phyloP scores from a whole-genome alignment of 2,113 vertebrate species.

The Corvus cornix region DNA sequence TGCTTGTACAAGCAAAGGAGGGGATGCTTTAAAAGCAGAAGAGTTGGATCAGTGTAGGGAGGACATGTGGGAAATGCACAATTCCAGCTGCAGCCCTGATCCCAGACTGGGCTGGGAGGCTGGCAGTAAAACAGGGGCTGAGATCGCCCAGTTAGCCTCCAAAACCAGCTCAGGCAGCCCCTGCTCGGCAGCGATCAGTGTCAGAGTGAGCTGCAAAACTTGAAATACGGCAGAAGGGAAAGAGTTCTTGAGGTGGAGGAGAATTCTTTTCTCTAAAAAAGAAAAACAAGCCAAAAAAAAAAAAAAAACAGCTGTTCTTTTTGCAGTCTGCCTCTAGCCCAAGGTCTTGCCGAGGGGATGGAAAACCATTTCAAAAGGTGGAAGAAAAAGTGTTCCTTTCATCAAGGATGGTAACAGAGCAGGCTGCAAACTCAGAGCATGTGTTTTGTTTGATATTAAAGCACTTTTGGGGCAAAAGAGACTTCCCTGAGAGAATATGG shows the following conservation, averaged over 20 bases:
- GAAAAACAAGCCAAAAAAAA: not conserved
- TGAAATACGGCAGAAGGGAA: not conserved
- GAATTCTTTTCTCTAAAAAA: not conserved
- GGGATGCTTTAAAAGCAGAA: not conserved
- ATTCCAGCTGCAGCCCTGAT: not conserved
- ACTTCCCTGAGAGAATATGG: not conserved
- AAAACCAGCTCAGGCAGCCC: not conserved
- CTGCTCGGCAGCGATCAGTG: not conserved
- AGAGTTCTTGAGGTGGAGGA: not conserved
- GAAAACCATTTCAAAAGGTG: conserved; percentile 11
- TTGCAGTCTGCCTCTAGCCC: not conserved
- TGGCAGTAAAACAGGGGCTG: not conserved
- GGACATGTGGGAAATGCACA: not conserved
- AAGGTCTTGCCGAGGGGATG: not conserved
- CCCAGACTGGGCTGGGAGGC: not conserved
- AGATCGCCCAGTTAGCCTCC: not conserved
- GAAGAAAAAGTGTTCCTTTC: not conserved
- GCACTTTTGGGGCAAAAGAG: not conserved
- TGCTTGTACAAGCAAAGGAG: no score
- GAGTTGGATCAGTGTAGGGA: not conserved
- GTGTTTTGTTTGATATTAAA: not conserved
- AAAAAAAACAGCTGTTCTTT: not conserved
- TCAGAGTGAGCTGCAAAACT: not conserved
- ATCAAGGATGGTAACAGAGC: not conserved
- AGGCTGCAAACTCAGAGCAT: not conserved